A percentile compares a stretch with the other conserved stretches of the same genome.
phyloP scores from a whole-genome alignment of 2,888 invertebrate species.

The Tetragonula carbonaria region DNA sequence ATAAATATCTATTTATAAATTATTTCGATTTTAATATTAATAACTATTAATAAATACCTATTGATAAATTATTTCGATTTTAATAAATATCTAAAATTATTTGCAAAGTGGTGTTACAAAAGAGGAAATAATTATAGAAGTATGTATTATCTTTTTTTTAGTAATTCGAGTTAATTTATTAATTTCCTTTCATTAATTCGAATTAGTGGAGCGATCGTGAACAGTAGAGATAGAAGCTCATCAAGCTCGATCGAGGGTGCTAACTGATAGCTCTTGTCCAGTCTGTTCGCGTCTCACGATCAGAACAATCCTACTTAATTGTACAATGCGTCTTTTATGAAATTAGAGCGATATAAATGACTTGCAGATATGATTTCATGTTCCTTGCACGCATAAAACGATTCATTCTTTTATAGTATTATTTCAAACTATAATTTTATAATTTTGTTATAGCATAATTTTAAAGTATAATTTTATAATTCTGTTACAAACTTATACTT shows the following conservation, averaged over 20 bases:
- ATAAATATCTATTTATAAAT: too few relatives aligned
- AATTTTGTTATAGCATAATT: too few relatives aligned
- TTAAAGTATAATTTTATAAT: too few relatives aligned
- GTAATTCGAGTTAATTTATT: background rate
- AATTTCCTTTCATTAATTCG: background rate
- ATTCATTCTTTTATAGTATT: too few relatives aligned
- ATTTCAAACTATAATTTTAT: too few relatives aligned
- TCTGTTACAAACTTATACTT: too few relatives aligned
- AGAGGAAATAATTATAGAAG: background rate
- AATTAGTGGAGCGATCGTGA: background rate
- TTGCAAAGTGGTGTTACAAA: background rate
- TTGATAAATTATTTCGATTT: too few relatives aligned
- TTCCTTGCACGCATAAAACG: background rate
- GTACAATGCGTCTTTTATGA: background rate
- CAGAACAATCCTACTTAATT: background rate
- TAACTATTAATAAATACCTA: too few relatives aligned
- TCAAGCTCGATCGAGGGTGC: background rate
- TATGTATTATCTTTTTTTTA: background rate
- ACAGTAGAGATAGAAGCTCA: background rate
- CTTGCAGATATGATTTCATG: background rate
- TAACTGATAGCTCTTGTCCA: background rate
- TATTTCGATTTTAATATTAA: too few relatives aligned
- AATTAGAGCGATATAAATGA: background rate
- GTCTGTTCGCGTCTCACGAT: background rate
- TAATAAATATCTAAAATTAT: background rate